phyloP scores from a whole-genome alignment of 1,140 invertebrate species.

The Zaprionus davidi region DNA sequence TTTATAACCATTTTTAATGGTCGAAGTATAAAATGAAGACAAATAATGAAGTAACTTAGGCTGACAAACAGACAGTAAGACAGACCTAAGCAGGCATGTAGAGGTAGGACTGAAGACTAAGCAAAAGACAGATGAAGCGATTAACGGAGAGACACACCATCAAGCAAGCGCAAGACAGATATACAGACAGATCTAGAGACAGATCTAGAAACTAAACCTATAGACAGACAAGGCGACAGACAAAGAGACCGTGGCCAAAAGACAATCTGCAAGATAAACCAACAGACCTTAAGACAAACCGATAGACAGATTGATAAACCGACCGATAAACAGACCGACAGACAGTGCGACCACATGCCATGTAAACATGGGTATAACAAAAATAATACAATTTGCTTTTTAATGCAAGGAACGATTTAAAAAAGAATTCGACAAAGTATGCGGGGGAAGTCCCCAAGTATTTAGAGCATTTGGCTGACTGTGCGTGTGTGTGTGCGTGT shows the following conservation, averaged over 20 bases:
- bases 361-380: constrained; percentile 4
- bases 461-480: not conserved
- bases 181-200: not conserved
- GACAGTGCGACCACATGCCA: not conserved
- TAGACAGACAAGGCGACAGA: not conserved
- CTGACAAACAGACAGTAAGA: not conserved
- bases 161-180: too few relatives aligned
- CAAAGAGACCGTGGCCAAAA: not conserved
- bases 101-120: too few relatives aligned
- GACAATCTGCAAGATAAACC: not conserved
- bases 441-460: constrained; percentile 7
- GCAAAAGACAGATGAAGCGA: not conserved
- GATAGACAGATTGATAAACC: not conserved
- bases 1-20: too few relatives aligned
- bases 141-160: not conserved
- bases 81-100: not conserved
- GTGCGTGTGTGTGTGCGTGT: not conserved
- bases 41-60: too few relatives aligned
- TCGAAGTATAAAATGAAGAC: too few relatives aligned
- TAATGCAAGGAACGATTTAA: not conserved
- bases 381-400: constrained; percentile 7
- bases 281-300: not conserved
- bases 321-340: not conserved
- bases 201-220: not conserved
- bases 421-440: constrained; percentile 4